Conservation (phyloP, 2,797 vertebrate species). For the Cossypha polioptera region DNA sequence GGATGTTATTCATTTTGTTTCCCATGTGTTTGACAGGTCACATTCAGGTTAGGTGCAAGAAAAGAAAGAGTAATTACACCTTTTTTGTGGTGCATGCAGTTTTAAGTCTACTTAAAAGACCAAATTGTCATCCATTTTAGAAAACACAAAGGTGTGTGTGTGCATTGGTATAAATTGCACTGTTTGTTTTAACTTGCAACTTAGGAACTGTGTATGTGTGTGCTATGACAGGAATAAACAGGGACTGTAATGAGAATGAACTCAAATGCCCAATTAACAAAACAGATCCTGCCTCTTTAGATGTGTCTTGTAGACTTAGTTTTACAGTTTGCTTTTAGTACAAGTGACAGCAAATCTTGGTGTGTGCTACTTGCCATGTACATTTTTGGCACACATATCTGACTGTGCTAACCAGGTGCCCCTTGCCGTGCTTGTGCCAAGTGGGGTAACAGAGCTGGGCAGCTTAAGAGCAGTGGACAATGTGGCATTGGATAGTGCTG, state of each 20-base stretch:
- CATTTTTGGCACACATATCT: accelerated
- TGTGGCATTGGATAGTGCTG: background rate
- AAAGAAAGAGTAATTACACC: background rate
- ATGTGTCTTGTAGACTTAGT: background rate
- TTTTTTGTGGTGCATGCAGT: background rate
- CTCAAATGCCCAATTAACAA: background rate
- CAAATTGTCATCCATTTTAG: background rate
- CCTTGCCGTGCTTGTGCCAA: background rate
- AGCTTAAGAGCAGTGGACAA: background rate
- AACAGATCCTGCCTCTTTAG: background rate
- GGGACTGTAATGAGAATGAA: background rate
- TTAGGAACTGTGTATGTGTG: background rate
- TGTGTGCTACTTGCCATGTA: background rate
- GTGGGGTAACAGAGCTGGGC: background rate
- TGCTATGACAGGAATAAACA: background rate
- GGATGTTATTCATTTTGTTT: background rate
- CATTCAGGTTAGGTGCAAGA: background rate
- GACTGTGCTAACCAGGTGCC: background rate
- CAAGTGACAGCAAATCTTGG: background rate
- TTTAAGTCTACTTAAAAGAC: background rate
- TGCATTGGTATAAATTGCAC: background rate
- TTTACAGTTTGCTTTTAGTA: background rate
- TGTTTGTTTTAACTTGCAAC: background rate
- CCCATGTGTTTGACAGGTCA: background rate
- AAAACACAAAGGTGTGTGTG: background rate